Base-by-base conservation (phyloP, 2,888 invertebrate species). In the Drosophila eohydei region DNA sequence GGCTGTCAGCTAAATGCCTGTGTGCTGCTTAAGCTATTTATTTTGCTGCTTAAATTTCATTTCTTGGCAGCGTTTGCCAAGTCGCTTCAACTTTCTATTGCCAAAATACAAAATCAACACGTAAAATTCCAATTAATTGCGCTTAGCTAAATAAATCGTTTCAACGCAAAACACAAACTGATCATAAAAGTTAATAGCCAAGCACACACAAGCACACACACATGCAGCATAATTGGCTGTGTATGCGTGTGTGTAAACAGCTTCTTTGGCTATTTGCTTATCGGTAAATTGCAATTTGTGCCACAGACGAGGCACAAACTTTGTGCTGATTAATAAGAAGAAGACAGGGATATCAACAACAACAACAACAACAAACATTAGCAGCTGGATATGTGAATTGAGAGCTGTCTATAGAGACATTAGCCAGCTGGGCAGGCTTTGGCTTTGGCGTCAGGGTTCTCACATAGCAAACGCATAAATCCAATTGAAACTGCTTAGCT, bases 401-500 rank as follows among this genome's bases (percentile, higher is more conserved):
- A 46, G 58, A 26, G 16, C 52, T 58, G 44, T 56, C 80, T 56
- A 85, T 74, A 66, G 88, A 85, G 83, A 88, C 83, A 85, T 85
- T 89, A 80, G 73, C 72, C 86, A 79, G 73, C 76, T 77, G 82
- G 32, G 64, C 67, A 72, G 61, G 21, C 41, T 21, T n/a, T 6
- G 59, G 16, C 55, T 11, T 12, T n/a, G 41, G 62, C 67, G 58
- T 30, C 52, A 44, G 40, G 58, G 57, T 12, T 56, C 86, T 70
- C 83, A 87, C 80, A 86, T 79, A 79, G 81, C 73, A 86, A 90
- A 89, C 84, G 89, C 90, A 90, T 86, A 90, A 87, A 90, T 87
- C 89, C 84, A 89, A 87, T 87, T 90, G 89, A 81, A 90, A 89
- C 81, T 83, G 86, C 86, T 87, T 87, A 89, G 89, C 90, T 87